Evolutionary conservation across 2,113 vertebrate genomes (phyloP).

Genomic region (Penelope pileata): DNA sequence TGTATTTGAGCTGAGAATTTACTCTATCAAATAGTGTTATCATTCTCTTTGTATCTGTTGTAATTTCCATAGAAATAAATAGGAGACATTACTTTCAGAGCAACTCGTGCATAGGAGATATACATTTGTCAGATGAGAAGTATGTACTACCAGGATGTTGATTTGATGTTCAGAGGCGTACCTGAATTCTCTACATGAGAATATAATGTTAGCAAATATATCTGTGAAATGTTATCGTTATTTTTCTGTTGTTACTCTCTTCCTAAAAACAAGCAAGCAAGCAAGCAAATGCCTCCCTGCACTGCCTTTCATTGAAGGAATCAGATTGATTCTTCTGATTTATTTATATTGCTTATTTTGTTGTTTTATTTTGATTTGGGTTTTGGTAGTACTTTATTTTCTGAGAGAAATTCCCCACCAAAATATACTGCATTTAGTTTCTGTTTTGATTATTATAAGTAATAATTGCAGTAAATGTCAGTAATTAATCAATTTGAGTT

Average conservation of each 20-base stretch:
- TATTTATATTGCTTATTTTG: not conserved
- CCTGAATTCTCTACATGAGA: not conserved
- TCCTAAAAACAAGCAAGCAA: not conserved
- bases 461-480: too few relatives aligned
- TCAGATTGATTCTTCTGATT: not conserved
- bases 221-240: not conserved
- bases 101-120: not conserved
- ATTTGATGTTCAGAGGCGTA: not conserved
- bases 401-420: rapidly evolving
- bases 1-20: too few relatives aligned
- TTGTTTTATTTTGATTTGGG: not conserved
- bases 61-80: too few relatives aligned
- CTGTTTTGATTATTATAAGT: not conserved
- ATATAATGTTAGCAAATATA: not conserved
- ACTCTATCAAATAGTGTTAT: too few relatives aligned
- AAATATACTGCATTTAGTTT: not conserved
- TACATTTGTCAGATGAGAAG: not conserved
- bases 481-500: not conserved
- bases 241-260: not conserved
- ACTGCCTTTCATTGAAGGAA: not conserved
- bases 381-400: not conserved
- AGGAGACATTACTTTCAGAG: too few relatives aligned
- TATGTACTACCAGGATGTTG: not conserved
- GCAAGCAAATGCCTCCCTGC: rapidly evolving
- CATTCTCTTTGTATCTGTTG: too few relatives aligned